phyloP scores from a whole-genome alignment of 2,888 invertebrate species.

The Ecliptopera silaceata region DNA sequence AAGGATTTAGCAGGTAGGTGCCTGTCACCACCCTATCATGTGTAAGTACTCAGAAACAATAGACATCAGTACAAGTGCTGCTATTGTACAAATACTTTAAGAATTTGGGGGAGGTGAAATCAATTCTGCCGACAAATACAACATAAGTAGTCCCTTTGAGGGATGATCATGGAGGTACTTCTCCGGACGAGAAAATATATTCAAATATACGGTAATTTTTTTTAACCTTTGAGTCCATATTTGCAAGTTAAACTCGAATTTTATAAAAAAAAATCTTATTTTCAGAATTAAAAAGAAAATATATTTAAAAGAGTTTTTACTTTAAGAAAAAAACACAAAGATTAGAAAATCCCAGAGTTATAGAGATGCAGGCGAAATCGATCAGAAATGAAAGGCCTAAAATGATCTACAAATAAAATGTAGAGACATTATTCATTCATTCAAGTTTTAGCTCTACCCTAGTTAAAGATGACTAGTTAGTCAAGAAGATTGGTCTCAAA shows the following conservation, averaged over 20 bases:
- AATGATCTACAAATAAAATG: no score
- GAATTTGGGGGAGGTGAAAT: conserved; percentile 33
- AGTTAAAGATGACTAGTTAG: not conserved
- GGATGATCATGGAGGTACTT: conserved; percentile 13
- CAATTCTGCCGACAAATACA: conserved; percentile 36
- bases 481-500: not conserved
- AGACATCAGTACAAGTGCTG: conserved; percentile 36
- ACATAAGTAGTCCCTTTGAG: conserved; percentile 30
- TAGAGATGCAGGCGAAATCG: no score
- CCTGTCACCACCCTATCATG: conserved; percentile 29
- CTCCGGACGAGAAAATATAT: conserved; percentile 7
- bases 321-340: no score
- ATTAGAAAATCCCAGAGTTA: no score
- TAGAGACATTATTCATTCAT: no score
- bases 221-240: no score
- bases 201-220: not conserved
- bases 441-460: not conserved
- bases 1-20: not conserved
- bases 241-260: no score
- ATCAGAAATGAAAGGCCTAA: no score
- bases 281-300: no score
- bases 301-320: no score
- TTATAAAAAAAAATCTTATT: no score
- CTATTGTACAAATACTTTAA: conserved; percentile 24
- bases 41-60: conserved; percentile 36